phyloP scores from a whole-genome alignment of 2,113 vertebrate species.

The Catharus bicknelli region DNA sequence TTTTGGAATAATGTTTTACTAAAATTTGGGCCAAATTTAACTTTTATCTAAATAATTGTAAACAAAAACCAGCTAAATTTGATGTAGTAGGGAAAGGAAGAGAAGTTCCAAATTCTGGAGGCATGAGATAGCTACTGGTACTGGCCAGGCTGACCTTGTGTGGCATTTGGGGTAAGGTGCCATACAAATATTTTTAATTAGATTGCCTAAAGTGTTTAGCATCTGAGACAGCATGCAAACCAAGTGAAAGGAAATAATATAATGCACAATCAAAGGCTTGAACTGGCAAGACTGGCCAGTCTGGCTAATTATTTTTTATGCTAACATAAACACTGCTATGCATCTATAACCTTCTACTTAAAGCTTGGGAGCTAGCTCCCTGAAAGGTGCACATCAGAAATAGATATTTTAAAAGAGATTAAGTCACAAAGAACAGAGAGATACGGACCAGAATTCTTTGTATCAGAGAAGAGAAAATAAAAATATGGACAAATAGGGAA shows the following conservation, averaged over 20 bases:
- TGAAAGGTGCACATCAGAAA: neutral
- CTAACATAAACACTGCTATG: neutral
- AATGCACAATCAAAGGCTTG: neutral
- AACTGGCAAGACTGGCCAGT: neutral
- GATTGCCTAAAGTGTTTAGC: neutral
- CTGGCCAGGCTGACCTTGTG: neutral
- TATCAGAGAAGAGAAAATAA: neutral
- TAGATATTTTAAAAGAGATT: neutral
- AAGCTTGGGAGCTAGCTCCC: neutral
- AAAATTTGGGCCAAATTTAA: slow-evolving; percentile 20
- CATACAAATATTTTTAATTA: neutral
- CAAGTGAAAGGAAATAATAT: neutral
- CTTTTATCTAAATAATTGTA: neutral
- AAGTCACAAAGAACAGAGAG: neutral
- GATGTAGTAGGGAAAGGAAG: neutral
- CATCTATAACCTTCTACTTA: neutral
- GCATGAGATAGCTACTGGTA: neutral
- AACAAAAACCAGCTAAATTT: neutral
- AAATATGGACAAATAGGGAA: neutral
- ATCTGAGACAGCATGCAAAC: neutral
- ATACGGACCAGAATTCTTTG: neutral
- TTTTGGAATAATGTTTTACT: neutral
- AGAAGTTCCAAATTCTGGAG: neutral
- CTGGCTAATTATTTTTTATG: neutral
- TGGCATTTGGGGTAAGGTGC: neutral